Conservation (phyloP, 2,113 vertebrate species). For the Cathartes aura region DNA sequence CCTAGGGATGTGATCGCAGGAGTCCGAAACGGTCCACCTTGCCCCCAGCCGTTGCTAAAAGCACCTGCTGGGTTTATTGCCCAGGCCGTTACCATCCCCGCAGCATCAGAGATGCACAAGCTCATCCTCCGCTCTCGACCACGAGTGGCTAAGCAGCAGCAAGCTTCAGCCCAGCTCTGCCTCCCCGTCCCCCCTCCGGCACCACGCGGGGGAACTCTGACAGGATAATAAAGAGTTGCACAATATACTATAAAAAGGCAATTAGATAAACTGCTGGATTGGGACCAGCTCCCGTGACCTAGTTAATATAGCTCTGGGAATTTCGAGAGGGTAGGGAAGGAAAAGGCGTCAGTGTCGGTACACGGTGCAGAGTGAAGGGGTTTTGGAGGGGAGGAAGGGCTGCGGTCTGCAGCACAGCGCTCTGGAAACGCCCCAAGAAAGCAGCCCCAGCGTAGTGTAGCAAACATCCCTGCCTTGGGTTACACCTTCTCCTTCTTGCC, state of each 20-base stretch:
- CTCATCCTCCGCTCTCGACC: background rate
- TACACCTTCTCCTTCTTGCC: background rate
- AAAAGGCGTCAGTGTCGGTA: background rate
- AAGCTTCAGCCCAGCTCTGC: background rate
- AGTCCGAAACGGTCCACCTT: background rate
- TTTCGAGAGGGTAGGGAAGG: background rate
- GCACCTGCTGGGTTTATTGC: background rate
- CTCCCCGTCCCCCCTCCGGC: background rate
- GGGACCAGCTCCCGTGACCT: conserved; percentile 78
- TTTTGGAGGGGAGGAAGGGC: background rate
- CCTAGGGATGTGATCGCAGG: background rate
- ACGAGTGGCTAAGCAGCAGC: background rate
- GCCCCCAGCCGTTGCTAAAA: background rate
- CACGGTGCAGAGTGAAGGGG: rapidly evolving
- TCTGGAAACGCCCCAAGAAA: background rate
- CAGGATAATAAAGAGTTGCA: conserved; percentile 82
- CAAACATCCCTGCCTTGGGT: background rate
- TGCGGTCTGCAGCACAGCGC: too few species aligned
- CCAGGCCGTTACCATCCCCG: background rate
- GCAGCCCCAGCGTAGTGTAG: rapidly evolving
- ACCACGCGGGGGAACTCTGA: conserved; percentile 69
- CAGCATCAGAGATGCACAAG: background rate
- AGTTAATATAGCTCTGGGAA: conserved; percentile 81
- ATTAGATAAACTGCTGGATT: conserved; percentile 81
- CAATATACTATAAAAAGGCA: conserved; percentile 82